Evolutionary conservation across 2,888 invertebrate genomes (phyloP).

Genomic region (Pristionchus japonicus): DNA sequence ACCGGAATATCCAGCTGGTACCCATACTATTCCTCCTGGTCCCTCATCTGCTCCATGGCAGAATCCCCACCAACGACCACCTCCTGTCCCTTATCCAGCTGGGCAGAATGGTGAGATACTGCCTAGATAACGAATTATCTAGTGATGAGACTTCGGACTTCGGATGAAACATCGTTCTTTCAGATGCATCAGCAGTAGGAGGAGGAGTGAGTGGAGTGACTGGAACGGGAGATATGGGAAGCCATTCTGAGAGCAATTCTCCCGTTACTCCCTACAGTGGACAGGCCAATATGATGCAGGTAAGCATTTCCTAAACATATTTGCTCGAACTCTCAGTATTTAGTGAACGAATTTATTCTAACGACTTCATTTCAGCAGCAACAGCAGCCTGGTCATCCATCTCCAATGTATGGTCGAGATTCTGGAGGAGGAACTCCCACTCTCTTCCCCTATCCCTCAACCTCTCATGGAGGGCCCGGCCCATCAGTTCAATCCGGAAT

Average conservation of each 20-base stretch:
- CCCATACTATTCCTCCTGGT: background rate
- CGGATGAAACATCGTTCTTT: background rate
- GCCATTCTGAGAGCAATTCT: conserved; percentile 23
- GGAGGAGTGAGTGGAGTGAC: background rate
- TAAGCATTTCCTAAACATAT: background rate
- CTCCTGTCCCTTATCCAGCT: conserved; percentile 42
- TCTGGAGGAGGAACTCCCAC: conserved; percentile 19
- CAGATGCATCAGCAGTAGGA: background rate
- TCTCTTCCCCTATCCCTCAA: conserved; percentile 26
- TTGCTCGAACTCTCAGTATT: no score
- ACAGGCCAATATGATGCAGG: background rate
- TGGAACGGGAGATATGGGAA: background rate
- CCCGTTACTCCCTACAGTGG: conserved; percentile 1
- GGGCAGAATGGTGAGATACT: conserved; percentile 27
- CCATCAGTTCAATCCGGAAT: conserved; percentile 3
- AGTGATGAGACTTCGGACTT: no score
- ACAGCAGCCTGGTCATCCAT: conserved; percentile 11
- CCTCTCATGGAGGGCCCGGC: background rate
- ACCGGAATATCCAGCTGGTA: background rate
- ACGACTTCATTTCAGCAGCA: conserved; percentile 13
- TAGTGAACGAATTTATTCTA: no score
- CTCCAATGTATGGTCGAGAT: conserved; percentile 7
- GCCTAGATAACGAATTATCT: no score
- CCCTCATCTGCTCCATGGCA: conserved; percentile 15
- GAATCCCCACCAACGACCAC: conserved; percentile 27